A percentile compares a stretch with the other conserved stretches of the same genome.
phyloP scores from a whole-genome alignment of 1,140 invertebrate species.

The Drosophila mauritiana region DNA sequence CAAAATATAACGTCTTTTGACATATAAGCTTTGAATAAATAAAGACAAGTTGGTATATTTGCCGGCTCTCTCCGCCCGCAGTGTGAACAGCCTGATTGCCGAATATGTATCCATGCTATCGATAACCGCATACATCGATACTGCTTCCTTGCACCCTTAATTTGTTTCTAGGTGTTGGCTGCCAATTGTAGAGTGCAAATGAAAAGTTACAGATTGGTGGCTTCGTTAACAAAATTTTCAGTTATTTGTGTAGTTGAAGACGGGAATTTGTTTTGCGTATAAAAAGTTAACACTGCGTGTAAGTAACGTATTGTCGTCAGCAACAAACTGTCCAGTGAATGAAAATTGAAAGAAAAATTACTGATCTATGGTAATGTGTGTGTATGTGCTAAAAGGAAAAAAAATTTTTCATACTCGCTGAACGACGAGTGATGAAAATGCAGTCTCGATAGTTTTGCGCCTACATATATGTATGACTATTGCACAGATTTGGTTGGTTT shows the following conservation, averaged over 20 bases:
- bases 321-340: conserved; percentile 19
- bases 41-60: not conserved
- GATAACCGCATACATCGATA: conserved; percentile 44
- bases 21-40: not conserved
- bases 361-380: conserved; percentile 39
- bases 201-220: conserved; percentile 66
- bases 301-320: conserved; percentile 35
- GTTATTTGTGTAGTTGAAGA: conserved; percentile 55
- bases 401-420: conserved; percentile 32
- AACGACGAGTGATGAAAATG: conserved; percentile 18
- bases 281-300: conserved; percentile 38
- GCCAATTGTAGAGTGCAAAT: conserved; percentile 78
- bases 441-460: conserved; percentile 22
- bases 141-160: conserved; percentile 46
- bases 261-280: conserved; percentile 23
- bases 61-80: not conserved
- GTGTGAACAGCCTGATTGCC: conserved; percentile 1
- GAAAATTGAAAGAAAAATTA: conserved; percentile 26
- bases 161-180: conserved; percentile 73
- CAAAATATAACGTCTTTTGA: not conserved
- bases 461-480: conserved; percentile 6
- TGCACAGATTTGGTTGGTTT: not conserved
- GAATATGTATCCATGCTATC: conserved; percentile 17
- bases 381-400: conserved; percentile 53
- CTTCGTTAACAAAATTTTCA: conserved; percentile 49